These are phyloP conservation scores for Copsychus sechellarum DNA, from an alignment of 2,113 vertebrate species.

Conservation along the genomic window DNA sequence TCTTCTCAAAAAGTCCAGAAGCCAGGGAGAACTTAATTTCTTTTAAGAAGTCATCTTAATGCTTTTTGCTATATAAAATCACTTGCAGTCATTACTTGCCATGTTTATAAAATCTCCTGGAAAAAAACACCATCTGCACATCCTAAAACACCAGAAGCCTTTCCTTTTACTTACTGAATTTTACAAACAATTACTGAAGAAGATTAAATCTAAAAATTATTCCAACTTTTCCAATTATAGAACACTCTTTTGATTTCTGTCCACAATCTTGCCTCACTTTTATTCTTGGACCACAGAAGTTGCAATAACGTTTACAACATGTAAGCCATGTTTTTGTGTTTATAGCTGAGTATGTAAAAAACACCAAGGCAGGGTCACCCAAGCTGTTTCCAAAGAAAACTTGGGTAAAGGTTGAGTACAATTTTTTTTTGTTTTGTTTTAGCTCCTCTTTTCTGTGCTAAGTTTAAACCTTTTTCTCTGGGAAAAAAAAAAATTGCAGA, in stretches of 20 bases:
- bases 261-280: neutral
- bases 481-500: neutral
- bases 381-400: neutral
- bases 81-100: neutral
- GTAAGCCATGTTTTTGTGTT: neutral
- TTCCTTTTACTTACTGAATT: neutral
- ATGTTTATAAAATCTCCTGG: neutral
- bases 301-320: neutral
- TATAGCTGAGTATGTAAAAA: neutral
- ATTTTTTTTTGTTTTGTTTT: neutral
- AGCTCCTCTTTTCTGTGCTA: neutral
- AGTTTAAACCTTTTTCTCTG: neutral
- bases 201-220: neutral
- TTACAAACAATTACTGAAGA: neutral
- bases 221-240: neutral
- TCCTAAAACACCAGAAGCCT: neutral
- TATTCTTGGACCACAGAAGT: neutral
- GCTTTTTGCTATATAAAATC: neutral
- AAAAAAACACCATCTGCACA: neutral
- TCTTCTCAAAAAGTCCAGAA: conserved; percentile 1
- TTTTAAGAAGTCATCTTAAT: neutral
- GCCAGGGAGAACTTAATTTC: neutral
- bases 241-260: neutral
- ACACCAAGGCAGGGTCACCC: neutral
- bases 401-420: neutral